phyloP scores from a whole-genome alignment of 2,113 vertebrate species.

The Calypte anna region DNA sequence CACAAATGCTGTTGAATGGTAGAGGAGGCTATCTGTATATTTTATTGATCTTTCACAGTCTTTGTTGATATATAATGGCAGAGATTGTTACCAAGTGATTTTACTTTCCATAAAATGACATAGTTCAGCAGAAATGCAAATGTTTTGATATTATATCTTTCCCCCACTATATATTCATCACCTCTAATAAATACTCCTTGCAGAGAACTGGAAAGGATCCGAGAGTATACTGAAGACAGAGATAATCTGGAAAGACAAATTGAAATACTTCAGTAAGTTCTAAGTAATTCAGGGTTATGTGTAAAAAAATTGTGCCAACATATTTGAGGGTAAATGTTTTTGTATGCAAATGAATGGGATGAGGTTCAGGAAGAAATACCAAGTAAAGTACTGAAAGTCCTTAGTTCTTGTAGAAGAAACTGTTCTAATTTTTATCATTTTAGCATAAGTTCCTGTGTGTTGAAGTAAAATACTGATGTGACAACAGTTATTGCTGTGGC shows the following conservation, averaged over 20 bases:
- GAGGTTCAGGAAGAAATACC: background rate
- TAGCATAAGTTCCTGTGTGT: background rate
- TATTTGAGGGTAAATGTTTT: background rate
- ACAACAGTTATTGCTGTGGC: background rate
- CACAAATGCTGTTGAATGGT: background rate
- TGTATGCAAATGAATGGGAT: background rate
- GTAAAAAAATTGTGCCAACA: background rate
- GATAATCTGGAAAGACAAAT: constrained; percentile 92
- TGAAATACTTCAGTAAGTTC: constrained; percentile 93
- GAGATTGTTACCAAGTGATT: background rate
- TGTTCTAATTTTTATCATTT: background rate
- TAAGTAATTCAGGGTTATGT: constrained; percentile 4
- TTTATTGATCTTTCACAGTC: background rate
- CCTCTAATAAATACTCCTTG: background rate
- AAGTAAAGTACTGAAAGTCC: background rate
- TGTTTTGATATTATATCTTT: background rate
- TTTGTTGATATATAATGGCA: background rate
- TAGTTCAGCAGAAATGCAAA: background rate
- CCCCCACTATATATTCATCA: background rate
- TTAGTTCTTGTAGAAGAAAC: background rate
- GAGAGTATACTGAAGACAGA: constrained; percentile 89
- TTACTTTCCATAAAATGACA: background rate
- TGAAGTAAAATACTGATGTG: background rate
- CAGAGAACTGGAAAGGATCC: constrained; percentile 92
- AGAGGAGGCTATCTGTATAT: background rate